Evolutionary conservation across 2,797 vertebrate species (phyloP).

Genomic region (Oreortyx pictus): DNA sequence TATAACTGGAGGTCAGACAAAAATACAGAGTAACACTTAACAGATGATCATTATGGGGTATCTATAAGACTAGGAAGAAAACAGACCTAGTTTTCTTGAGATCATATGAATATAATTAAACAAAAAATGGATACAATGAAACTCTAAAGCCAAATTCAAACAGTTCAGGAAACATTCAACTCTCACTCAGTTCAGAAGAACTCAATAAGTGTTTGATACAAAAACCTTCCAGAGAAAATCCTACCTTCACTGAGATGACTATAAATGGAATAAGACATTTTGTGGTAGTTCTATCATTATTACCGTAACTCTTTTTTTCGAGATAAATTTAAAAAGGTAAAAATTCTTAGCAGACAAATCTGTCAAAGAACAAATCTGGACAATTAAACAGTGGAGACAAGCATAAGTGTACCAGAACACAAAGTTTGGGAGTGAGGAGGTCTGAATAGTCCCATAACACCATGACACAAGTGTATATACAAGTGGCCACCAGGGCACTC

Average conservation of each 20-base stretch:
- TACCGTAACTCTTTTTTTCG: neutral
- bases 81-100: neutral
- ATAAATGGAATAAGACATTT: neutral
- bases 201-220: neutral
- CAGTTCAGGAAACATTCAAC: neutral
- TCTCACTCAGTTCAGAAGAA: neutral
- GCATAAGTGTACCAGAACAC: neutral
- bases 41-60: neutral
- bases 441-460: neutral
- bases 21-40: neutral
- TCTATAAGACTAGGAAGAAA: neutral
- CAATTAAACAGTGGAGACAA: neutral
- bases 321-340: neutral
- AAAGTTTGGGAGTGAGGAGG: neutral
- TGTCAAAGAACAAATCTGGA: neutral
- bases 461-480: neutral
- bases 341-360: neutral
- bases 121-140: neutral
- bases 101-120: neutral
- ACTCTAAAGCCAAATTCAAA: neutral
- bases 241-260: neutral
- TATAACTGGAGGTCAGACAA: neutral
- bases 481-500: too few relatives aligned
- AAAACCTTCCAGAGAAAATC: neutral
- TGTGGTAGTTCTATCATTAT: neutral